These are phyloP conservation scores for Gracilinanus agilis DNA, from an alignment of 2,113 vertebrate species.

Conservation along the genomic window DNA sequence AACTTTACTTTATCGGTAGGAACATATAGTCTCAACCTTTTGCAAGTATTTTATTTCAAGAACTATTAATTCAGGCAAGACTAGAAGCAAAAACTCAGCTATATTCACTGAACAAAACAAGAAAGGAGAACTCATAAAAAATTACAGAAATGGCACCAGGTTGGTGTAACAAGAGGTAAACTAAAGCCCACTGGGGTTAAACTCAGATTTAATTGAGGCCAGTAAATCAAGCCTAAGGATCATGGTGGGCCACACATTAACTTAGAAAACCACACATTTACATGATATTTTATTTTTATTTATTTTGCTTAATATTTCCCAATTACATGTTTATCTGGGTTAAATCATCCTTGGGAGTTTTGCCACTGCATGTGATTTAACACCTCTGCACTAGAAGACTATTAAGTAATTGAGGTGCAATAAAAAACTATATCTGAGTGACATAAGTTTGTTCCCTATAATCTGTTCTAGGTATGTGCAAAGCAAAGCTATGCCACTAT, in stretches of 20 bases:
- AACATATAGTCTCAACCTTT: neutral
- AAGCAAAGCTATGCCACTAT: neutral
- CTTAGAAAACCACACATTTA: neutral
- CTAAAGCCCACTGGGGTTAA: neutral
- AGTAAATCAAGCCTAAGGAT: neutral
- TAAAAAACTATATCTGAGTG: neutral
- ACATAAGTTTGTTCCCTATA: neutral
- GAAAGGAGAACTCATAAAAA: neutral
- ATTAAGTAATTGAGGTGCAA: neutral
- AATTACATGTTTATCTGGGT: neutral
- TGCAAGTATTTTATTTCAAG: neutral
- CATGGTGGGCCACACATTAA: neutral
- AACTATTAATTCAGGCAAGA: neutral
- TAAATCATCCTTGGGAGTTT: neutral
- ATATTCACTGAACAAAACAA: neutral
- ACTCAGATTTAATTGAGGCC: neutral
- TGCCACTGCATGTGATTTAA: neutral
- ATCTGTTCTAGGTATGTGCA: neutral
- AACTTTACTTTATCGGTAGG: neutral
- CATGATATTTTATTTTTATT: neutral
- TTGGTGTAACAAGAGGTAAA: neutral
- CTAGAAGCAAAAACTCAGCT: neutral
- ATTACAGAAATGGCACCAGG: neutral
- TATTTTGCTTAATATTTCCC: neutral
- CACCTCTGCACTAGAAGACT: neutral